Base-by-base conservation (phyloP, 2,113 vertebrate species). In the Hippocampus barbouri region DNA sequence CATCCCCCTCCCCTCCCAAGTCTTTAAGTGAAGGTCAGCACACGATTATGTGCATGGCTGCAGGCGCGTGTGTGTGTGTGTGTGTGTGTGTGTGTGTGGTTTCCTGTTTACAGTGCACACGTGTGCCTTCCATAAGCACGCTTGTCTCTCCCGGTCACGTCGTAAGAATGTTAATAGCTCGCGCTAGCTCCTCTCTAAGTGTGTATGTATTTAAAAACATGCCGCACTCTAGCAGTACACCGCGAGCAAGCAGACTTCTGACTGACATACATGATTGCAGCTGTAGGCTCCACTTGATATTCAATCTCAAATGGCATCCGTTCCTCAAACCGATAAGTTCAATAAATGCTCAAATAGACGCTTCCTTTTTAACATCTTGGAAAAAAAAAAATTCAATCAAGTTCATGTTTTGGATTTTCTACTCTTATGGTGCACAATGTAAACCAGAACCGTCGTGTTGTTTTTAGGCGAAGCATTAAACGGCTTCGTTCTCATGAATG, bases 21-120 rank as follows among this genome's bases (percentile, higher is more conserved):
- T 83, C 81, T 83, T 78, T 77, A 86, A 77, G 40, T 79, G 81
- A 88, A 86, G 84, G 86, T 90, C 89, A 85, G 30, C 11, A 74
- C 79, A 74, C 77, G 75, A 79, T 83, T 70, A 85, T 73, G 77
- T 80, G 76, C 63, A 51, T 72, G 14, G 62, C 80, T 78, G 73
- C 79, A 64, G 80, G 80, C 72, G 25, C 20, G 56, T n/a, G 20
- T 40, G 45, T 71, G n/a, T 53, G 30, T 47, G 30, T 70, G n/a
- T n/a, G n/a, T n/a, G n/a, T n/a, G n/a, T 51, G 53, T 69, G 68
- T 62, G 23, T 45, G 49, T 63, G 49, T 15, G 30, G 16, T 76
- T 67, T 49, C 45, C 57, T 54, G 77, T 85, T 82, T 83, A 76
- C 75, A 70, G 66, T 65, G 16, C 74, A 43, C 81, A 82, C 56